These are phyloP conservation scores for Cacoxenus indagator DNA, from an alignment of 2,888 invertebrate genomes.

Conservation along the genomic window DNA sequence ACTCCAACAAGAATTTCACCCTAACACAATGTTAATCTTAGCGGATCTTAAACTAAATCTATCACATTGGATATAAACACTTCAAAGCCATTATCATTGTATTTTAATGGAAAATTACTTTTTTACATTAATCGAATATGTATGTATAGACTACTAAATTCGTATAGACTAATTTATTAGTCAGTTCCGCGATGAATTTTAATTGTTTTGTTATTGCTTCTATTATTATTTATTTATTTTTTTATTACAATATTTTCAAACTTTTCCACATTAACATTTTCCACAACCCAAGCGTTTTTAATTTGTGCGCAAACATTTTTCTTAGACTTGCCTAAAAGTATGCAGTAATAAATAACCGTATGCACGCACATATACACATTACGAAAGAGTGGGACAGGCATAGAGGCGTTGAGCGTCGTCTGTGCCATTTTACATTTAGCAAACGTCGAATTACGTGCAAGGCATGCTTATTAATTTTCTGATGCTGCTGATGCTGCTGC, in stretches of 20 bases:
- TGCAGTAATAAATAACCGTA: background rate
- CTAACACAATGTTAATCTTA: too few relatives aligned
- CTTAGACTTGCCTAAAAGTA: slow-evolving; percentile 3
- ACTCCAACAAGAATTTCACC: too few relatives aligned
- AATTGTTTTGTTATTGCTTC: background rate
- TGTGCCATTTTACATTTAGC: slow-evolving; percentile 46
- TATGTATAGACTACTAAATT: too few relatives aligned
- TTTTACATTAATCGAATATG: too few relatives aligned
- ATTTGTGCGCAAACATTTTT: background rate
- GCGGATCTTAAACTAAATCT: too few relatives aligned
- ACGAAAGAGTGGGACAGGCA: slow-evolving; percentile 49
- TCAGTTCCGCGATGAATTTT: background rate
- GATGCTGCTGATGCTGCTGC: background rate
- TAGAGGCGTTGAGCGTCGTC: background rate
- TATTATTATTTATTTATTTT: background rate
- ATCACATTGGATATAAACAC: too few relatives aligned
- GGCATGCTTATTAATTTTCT: slow-evolving; percentile 49
- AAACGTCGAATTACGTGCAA: slow-evolving; percentile 56
- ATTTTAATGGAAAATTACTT: too few relatives aligned
- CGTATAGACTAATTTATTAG: too few relatives aligned
- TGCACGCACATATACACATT: background rate
- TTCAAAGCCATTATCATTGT: too few relatives aligned
- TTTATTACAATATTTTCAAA: background rate
- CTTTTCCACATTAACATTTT: background rate
- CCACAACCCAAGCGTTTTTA: background rate